Conservation (phyloP, 2,888 invertebrate species). For the Dicycla oo region DNA sequence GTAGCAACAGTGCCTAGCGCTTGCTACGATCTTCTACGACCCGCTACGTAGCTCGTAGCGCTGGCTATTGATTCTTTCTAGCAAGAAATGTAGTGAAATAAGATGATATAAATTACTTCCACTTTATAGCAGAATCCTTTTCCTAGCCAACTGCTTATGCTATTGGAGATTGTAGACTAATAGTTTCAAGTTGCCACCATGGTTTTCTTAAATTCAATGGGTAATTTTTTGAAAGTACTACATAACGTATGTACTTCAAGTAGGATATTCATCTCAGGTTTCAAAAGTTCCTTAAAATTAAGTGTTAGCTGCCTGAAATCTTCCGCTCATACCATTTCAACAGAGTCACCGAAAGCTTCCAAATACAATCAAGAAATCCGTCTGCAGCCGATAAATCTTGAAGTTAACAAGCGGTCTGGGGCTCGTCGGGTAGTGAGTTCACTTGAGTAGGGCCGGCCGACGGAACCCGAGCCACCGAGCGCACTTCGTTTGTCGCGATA, state of each 20-base stretch:
- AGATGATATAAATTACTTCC: not conserved
- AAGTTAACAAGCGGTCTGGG: slow-evolving; percentile 56
- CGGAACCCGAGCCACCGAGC: slow-evolving; percentile 59
- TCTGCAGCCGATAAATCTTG: slow-evolving; percentile 59
- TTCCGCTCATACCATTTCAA: slow-evolving; percentile 30
- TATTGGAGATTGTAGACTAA: no score
- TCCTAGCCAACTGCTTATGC: not conserved
- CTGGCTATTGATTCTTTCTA: slow-evolving; percentile 8
- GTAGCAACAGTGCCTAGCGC: not conserved
- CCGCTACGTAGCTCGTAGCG: slow-evolving; percentile 1
- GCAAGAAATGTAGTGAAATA: not conserved
- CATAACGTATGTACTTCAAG: not conserved
- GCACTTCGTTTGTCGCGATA: slow-evolving; percentile 88
- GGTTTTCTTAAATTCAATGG: no score
- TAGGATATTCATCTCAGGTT: no score
- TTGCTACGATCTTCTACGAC: not conserved
- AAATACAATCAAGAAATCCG: slow-evolving; percentile 52
- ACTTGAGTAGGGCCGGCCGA: slow-evolving; percentile 50
- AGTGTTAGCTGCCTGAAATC: slow-evolving; percentile 17
- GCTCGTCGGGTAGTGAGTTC: slow-evolving; percentile 37
- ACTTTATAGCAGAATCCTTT: not conserved
- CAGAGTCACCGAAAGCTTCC: slow-evolving; percentile 38
- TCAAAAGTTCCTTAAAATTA: not conserved
- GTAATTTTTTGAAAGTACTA: not conserved
- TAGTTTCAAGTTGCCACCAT: no score